Conservation (phyloP, 92 coral and sea anemone genomes). For the Ricordea florida region DNA sequence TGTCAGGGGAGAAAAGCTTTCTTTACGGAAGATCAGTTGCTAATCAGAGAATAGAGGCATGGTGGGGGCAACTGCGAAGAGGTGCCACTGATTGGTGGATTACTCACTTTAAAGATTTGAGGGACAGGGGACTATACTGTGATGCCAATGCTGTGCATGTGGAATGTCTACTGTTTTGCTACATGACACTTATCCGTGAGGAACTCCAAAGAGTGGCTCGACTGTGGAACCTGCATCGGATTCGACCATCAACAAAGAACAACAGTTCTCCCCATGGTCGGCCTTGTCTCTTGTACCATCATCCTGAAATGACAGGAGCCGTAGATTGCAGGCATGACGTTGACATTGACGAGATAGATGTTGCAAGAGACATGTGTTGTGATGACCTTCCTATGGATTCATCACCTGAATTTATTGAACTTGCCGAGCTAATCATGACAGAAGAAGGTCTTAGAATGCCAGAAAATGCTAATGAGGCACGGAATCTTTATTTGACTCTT, state of each 20-base stretch:
- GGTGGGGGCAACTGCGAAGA: conserved; percentile 65
- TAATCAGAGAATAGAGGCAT: conserved; percentile 67
- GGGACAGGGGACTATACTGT: conserved; percentile 58
- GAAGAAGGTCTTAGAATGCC: conserved; percentile 51
- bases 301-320: no score
- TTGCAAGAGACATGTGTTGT: no score
- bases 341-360: no score
- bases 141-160: conserved; percentile 55
- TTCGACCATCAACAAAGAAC: no score
- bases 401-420: no score
- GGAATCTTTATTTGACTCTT: conserved; percentile 43
- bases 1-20: conserved; percentile 50
- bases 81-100: conserved; percentile 66
- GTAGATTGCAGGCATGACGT: no score
- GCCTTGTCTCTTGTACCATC: no score
- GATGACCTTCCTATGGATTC: no score
- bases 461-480: conserved; percentile 47
- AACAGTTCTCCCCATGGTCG: no score
- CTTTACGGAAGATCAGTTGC: conserved; percentile 57
- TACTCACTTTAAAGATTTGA: conserved; percentile 53
- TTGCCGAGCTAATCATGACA: no score
- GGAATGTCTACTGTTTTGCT: conserved; percentile 54
- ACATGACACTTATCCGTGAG: conserved; percentile 47
- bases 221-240: no score
- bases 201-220: no score